phyloP scores from a whole-genome alignment of 2,113 vertebrate species.

The Strix aluco region DNA sequence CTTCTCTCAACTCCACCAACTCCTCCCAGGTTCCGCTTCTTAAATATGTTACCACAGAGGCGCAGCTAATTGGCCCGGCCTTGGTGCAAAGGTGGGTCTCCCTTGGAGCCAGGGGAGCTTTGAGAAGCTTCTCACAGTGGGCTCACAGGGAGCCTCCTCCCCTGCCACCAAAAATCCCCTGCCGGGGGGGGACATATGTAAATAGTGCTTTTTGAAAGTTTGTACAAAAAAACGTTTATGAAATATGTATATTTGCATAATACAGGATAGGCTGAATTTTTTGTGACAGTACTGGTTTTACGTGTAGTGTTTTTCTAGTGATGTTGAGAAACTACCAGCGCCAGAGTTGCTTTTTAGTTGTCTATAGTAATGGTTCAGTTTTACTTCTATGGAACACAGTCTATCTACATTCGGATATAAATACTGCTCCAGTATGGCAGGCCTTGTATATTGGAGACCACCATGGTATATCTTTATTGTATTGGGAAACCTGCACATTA shows the following conservation, averaged over 20 bases:
- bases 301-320: neutral
- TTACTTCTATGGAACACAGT: neutral
- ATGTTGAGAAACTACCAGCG: neutral
- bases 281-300: neutral
- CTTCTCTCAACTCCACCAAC: too few species aligned
- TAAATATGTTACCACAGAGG: too few species aligned
- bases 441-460: neutral
- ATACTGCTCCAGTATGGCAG: neutral
- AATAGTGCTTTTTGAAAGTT: neutral
- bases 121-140: too few species aligned
- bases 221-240: neutral
- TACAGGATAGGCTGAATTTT: neutral
- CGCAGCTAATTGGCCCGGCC: too few species aligned
- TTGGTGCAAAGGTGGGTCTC: too few species aligned
- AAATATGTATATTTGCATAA: neutral
- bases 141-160: too few species aligned
- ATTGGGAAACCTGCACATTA: neutral
- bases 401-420: neutral
- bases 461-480: neutral
- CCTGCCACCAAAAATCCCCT: too few species aligned
- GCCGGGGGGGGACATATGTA: neutral
- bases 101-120: too few species aligned
- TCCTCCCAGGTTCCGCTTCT: too few species aligned
- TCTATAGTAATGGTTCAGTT: neutral
- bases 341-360: neutral